These are phyloP conservation scores for Saimiri boliviensis DNA, from an alignment of 2,113 vertebrate species.

Conservation along the genomic window DNA sequence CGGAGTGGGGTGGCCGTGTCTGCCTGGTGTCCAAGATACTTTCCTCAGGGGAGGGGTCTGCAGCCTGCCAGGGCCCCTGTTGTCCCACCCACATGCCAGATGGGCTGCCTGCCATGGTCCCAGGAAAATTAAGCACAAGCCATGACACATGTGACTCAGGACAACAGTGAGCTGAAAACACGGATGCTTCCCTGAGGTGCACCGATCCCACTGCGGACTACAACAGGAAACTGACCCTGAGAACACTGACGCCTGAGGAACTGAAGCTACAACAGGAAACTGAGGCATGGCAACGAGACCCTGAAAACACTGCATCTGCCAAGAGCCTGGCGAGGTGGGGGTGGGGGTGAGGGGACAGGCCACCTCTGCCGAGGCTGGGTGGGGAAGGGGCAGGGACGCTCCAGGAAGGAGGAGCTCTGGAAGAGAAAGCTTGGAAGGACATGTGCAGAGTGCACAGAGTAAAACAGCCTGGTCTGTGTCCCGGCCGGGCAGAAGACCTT, in stretches of 20 bases:
- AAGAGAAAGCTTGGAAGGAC: background rate
- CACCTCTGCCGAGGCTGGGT: background rate
- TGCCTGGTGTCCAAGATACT: background rate
- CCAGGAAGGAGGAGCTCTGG: background rate
- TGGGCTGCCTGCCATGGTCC: background rate
- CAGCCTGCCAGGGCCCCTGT: background rate
- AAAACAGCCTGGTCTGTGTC: background rate
- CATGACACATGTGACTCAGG: background rate
- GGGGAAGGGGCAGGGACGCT: too few relatives aligned
- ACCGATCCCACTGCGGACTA: background rate
- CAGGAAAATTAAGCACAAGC: background rate
- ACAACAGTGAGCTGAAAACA: background rate
- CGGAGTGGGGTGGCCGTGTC: background rate
- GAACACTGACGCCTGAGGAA: too few relatives aligned
- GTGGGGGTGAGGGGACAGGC: background rate
- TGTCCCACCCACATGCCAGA: background rate
- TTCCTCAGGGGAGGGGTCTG: background rate
- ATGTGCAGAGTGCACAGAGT: background rate
- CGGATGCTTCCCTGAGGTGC: too few relatives aligned
- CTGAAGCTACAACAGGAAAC: background rate
- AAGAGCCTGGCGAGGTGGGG: background rate
- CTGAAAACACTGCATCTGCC: background rate
- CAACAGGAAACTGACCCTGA: background rate
- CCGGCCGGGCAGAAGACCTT: background rate
- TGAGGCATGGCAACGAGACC: background rate